These are phyloP conservation scores for Pseudorhombus dupliciocellatus DNA, from an alignment of 2,113 vertebrate species.

Conservation along the genomic window DNA sequence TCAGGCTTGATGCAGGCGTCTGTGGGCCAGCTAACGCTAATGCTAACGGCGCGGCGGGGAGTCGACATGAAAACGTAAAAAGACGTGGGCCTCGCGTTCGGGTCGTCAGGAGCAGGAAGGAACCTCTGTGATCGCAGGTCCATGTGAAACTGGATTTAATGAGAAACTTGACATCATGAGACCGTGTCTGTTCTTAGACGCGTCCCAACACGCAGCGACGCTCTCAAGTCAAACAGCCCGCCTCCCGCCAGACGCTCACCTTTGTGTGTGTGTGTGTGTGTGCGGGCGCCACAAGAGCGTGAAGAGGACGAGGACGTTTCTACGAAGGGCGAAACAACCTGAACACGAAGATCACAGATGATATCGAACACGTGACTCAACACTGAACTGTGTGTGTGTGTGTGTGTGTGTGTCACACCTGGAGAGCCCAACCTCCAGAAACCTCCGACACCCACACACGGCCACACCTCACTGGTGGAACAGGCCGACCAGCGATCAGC, in stretches of 20 bases:
- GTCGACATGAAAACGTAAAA: no score
- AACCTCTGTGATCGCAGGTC: no score
- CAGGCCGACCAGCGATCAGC: conserved; percentile 27
- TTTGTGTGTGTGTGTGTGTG: conserved; percentile 13
- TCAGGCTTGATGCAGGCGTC: no score
- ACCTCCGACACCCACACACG: conserved; percentile 44
- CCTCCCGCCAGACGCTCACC: conserved; percentile 10
- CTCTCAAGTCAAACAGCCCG: no score
- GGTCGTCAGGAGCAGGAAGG: no score
- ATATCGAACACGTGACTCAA: conserved; percentile 10
- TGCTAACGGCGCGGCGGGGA: no score
- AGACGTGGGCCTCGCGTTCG: no score
- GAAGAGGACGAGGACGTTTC: background rate
- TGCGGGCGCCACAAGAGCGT: background rate
- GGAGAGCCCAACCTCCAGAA: conserved; percentile 83
- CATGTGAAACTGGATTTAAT: no score
- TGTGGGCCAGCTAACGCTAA: no score
- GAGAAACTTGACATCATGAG: no score
- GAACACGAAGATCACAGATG: background rate
- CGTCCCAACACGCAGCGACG: no score
- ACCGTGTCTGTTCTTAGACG: no score
- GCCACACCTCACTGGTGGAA: conserved; percentile 38
- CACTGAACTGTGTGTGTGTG: background rate
- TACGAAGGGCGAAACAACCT: background rate
- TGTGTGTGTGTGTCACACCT: conserved; percentile 37